These are phyloP conservation scores for Danio kyathit DNA, from an alignment of 2,797 vertebrate species.

Conservation along the genomic window DNA sequence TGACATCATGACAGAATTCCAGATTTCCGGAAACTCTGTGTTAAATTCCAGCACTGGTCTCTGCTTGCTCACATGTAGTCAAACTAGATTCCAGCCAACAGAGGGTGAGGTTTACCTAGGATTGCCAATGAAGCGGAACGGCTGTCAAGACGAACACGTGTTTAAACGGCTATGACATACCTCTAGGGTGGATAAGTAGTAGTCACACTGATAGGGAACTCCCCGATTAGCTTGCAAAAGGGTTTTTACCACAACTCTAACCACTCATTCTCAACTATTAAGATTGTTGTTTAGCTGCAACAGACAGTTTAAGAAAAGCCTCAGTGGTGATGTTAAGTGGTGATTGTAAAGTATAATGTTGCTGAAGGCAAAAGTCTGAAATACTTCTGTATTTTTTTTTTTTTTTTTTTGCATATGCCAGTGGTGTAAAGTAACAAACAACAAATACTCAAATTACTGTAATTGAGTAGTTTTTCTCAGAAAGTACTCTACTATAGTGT, in stretches of 20 bases:
- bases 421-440: too few relatives aligned
- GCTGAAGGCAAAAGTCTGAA: too few relatives aligned
- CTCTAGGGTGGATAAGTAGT: constrained; percentile 19
- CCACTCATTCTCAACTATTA: not conserved
- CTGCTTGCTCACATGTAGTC: constrained; percentile 78
- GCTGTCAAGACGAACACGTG: constrained; percentile 53
- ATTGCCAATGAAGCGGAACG: constrained; percentile 65
- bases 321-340: not conserved
- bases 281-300: too few relatives aligned
- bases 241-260: constrained; percentile 72
- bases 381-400: too few relatives aligned
- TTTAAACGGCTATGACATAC: constrained; percentile 57
- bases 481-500: too few relatives aligned
- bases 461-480: too few relatives aligned
- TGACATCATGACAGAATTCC: constrained; percentile 76
- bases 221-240: constrained; percentile 54
- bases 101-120: constrained; percentile 66
- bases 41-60: constrained; percentile 80
- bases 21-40: constrained; percentile 55
- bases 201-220: constrained; percentile 54
- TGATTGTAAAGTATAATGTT: not conserved
- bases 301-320: not conserved
- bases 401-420: too few relatives aligned
- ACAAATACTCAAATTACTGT: too few relatives aligned
- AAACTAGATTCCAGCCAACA: constrained; percentile 76